Base-by-base conservation (phyloP, 92 coral and sea anemone genomes). In the Zoanthus solanderi region DNA sequence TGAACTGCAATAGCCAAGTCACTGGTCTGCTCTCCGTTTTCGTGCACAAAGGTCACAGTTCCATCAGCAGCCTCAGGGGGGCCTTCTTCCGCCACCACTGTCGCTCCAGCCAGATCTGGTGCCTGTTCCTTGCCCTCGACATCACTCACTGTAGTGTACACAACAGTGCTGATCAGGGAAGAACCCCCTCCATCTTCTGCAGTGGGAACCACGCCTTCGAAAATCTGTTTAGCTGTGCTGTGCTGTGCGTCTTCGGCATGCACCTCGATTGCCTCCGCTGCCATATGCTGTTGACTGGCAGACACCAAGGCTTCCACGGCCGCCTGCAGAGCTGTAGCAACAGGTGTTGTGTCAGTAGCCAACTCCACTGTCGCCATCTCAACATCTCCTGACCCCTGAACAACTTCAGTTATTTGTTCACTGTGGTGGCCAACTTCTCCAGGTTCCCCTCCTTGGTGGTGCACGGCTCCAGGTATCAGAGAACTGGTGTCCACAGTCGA, bases 321-420 rank as follows among this genome's bases (percentile, higher is more conserved):
- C 4, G 98, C 98, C 87, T 95, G 98, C 71, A 95, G 85, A 14
- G 98, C 98, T 34, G 98, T 93, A 5, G 92, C 95, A 54, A 93
- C 98, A 46, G 90, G 96, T 8, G 98, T 90, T 29, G 92, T 88
- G 28, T 94, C 94, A 1, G 94, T 94, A 13, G 93, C 91, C 34
- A 95, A 90, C 92, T 95, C 98, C 10, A 95, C 96, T 50, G 98
- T 95, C 11, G 98, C 93, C 98, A 95, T 95, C 89, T 94, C 98
- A 12, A 95, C 95, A 72, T 95, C 98, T 18, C 96, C 93, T 23
- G 92, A 88, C 1, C 92, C 92, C 78, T 91, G 94, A 30, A 91
- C 93, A 58, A 91, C 94, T 75, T 91, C 94, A 2, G 95, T 92
- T 28, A 88, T 88, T 90, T 93, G 98, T 58, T 89, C 90, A 9